A percentile compares a stretch with the other conserved stretches of the same genome.
These are phyloP conservation scores for Eulemur rubriventer DNA, from an alignment of 2,797 vertebrate species.

Conservation along the genomic window DNA sequence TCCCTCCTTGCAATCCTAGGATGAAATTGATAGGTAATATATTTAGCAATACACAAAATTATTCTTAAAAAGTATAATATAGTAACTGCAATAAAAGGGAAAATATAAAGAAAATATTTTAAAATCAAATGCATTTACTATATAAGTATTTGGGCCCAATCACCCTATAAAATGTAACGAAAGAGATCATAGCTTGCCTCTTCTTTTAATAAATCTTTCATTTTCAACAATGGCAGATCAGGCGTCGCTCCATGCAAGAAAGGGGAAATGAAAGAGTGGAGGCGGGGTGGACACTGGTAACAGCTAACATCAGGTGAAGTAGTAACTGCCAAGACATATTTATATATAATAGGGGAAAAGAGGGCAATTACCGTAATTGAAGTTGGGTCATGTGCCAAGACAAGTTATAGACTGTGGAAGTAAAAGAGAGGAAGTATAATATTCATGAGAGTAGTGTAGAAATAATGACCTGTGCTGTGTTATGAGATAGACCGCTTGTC, in stretches of 20 bases:
- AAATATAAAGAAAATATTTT: neutral
- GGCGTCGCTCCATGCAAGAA: neutral
- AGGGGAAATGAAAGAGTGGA: slow-evolving; percentile 10
- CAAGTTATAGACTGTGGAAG: slow-evolving; percentile 25
- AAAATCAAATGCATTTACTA: neutral
- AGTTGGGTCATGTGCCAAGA: neutral
- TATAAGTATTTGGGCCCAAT: neutral
- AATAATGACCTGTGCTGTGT: neutral
- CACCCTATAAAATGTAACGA: neutral
- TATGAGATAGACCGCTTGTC: neutral
- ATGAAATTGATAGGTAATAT: neutral
- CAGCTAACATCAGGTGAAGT: neutral
- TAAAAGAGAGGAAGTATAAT: neutral
- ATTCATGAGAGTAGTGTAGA: neutral
- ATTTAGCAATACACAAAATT: neutral
- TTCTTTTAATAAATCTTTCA: slow-evolving; percentile 1
- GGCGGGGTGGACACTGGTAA: neutral
- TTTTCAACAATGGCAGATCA: neutral
- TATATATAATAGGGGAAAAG: neutral
- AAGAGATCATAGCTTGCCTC: neutral
- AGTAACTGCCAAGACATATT: neutral
- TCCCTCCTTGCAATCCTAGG: neutral
- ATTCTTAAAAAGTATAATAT: neutral
- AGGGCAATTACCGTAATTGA: slow-evolving; percentile 39
- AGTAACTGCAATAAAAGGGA: neutral